A percentile compares a stretch with the other conserved stretches of the same genome.
Conservation (phyloP, 2,113 vertebrate species). For the Myiopsitta monachus region DNA sequence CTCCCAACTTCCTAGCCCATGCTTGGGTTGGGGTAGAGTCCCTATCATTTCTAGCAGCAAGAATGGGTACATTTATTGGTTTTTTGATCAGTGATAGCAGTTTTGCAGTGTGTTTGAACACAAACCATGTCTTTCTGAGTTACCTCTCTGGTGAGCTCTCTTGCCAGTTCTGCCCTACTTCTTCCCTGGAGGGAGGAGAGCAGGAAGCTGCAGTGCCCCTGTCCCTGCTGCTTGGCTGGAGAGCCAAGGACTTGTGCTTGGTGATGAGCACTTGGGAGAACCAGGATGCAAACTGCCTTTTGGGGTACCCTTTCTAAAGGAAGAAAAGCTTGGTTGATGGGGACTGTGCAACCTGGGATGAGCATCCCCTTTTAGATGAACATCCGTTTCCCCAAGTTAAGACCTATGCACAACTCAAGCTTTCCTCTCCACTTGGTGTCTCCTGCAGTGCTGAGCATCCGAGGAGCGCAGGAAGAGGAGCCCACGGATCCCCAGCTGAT, state of each 20-base stretch:
- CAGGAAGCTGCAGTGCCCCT: background rate
- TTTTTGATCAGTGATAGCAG: background rate
- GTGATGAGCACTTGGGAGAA: background rate
- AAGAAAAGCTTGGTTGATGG: background rate
- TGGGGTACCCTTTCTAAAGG: background rate
- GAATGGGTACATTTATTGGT: rapidly evolving
- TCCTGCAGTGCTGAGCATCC: slow-evolving; percentile 92
- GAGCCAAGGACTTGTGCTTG: rapidly evolving
- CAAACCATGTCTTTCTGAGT: background rate
- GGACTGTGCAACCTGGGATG: background rate
- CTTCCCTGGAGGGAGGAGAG: background rate
- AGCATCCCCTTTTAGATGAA: background rate
- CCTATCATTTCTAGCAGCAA: background rate
- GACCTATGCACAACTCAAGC: rapidly evolving
- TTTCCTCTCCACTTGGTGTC: slow-evolving; percentile 24
- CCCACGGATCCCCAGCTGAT: slow-evolving; percentile 96
- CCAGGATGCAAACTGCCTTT: background rate
- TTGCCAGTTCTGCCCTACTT: background rate
- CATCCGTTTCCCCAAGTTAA: background rate
- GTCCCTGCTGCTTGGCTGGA: background rate
- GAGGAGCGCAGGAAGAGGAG: slow-evolving; percentile 95
- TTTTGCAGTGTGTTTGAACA: background rate
- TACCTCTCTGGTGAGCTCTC: background rate
- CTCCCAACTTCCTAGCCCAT: background rate
- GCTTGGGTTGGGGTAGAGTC: background rate